phyloP scores from a whole-genome alignment of 2,113 vertebrate genomes.

The Chaetodon trifascialis region DNA sequence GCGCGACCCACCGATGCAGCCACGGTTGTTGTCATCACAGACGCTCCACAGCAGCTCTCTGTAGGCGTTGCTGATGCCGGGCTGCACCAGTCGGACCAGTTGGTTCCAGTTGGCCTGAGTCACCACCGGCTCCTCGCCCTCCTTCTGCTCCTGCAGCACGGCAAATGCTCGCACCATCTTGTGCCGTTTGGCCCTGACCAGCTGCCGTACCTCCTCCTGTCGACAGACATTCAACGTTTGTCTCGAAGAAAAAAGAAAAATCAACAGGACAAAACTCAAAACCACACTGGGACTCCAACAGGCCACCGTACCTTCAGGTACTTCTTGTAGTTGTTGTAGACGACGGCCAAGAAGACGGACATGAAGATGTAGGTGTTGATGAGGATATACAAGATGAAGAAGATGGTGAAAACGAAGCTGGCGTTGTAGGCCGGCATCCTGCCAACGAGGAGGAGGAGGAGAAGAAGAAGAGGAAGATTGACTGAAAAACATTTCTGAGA shows the following conservation, averaged over 20 bases:
- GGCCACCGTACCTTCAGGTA: conserved; percentile 89
- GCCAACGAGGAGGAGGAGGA: conserved; percentile 20
- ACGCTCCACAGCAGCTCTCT: conserved; percentile 90
- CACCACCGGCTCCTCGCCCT: conserved; percentile 83
- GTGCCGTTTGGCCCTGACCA: conserved; percentile 90
- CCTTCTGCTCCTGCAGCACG: conserved; percentile 87
- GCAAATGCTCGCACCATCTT: conserved; percentile 93
- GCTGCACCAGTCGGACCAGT: conserved; percentile 87
- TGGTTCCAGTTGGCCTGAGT: conserved; percentile 87
- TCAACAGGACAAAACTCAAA: too few relatives aligned
- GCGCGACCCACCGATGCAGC: conserved; percentile 84
- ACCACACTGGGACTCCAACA: too few relatives aligned
- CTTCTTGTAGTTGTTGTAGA: conserved; percentile 98
- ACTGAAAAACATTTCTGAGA: neutral
- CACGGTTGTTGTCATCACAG: conserved; percentile 86
- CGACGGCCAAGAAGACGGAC: conserved; percentile 95
- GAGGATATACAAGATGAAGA: conserved; percentile 93
- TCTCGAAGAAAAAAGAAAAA: too few relatives aligned
- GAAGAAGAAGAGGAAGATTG: neutral
- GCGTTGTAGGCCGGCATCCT: conserved; percentile 96
- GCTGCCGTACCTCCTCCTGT: conserved; percentile 93
- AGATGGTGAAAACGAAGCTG: conserved; percentile 88
- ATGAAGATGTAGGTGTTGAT: conserved; percentile 97
- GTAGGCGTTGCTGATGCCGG: conserved; percentile 87
- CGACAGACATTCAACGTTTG: neutral